Base-by-base conservation (phyloP, 2,888 invertebrate genomes). In the Tyria jacobaeae region DNA sequence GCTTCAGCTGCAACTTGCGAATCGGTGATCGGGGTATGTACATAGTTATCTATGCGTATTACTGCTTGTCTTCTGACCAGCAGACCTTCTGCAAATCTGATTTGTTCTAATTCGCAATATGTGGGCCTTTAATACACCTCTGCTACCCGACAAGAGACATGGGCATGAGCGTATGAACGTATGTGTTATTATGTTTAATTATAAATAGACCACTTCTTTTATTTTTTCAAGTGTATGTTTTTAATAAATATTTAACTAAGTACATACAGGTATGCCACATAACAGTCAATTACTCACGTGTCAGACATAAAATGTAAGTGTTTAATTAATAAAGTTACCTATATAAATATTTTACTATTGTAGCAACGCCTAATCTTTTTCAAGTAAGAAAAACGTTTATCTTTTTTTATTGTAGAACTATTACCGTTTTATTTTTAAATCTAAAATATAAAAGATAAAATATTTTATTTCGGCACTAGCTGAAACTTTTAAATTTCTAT, bases 1-100 rank as follows among this genome's bases (percentile, higher is more conserved):
- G 27, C 6, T 57, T 62, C 50, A 50, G 47, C 63, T 37, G 57
- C 68, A 57, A 73, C 73, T 54, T 55, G 64, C 60, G 17, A 17
- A 73, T 71, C 44, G 41, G 62, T 51, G 27, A 17, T 27, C 48
- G 14, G 39, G 17, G 49, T 39, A 21, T 27, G 14, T 57, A 48
- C 21, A 49, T 47, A 4, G 24, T 51, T 47, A 4, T 25, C 7
- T 21, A 7, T 27, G 12, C 27, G 14, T 34, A 21, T 53, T 24
- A 10, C 10, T 34, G 5, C 35, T n/a, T n/a, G n/a, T n/a, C n/a
- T n/a, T n/a, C n/a, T n/a, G n/a, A n/a, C n/a, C n/a, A n/a, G n/a
- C n/a, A n/a, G n/a, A n/a, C n/a, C n/a, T n/a, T n/a, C n/a, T n/a
- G n/a, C n/a, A n/a, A n/a, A n/a, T n/a, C n/a, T n/a, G n/a, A n/a